Base-by-base conservation (phyloP, 2,888 invertebrate genomes). In the Andrena bucephala region DNA sequence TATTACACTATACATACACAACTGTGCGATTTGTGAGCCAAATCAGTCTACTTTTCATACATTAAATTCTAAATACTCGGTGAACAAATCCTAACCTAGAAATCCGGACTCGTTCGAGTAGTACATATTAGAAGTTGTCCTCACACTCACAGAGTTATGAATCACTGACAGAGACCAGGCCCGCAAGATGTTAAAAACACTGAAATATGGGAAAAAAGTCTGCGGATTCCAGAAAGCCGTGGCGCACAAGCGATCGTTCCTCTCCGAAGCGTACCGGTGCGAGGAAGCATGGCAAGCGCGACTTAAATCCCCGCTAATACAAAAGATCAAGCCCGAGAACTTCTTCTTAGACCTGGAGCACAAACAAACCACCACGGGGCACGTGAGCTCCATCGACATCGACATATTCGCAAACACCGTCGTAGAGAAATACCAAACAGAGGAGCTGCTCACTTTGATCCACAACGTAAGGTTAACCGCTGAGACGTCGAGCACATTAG, bases 391-490 rank as follows among this genome's bases (percentile, higher is more conserved):
- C 2, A 95, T 98, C 33, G 98, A 98, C 93, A 95, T 98, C 8
- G 98, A 98, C 92, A 95, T 98, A 88, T 97, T 97, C 93, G 96
- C 96, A 0, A 97, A 98, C 94, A 95, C 95, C 29, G 92, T 97
- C 5, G 94, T 94, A 59, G 95, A 96, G 71, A 92, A 95, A 0
- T 92, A 90, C 2, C 95, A 96, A 89, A 91, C 96, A 0, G 96
- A 97, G 52, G 97, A 98, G 94, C 93, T 98, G 8, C 95, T 96
- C 84, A 97, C 97, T 92, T 92, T 98, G 20, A 92, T 97, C 42
- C 95, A 96, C 92, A 96, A 96, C 92, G 95, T 98, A 74, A 95
- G 98, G 79, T 94, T 96, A 83, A 96, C 97, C 20, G 95, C 96
- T 5, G 96, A 97, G 89, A 96, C 97, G 0, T 94, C 95, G 0